Evolutionary conservation across 1,140 invertebrate genomes (phyloP).

Genomic region (Drosophila lacteicornis): DNA sequence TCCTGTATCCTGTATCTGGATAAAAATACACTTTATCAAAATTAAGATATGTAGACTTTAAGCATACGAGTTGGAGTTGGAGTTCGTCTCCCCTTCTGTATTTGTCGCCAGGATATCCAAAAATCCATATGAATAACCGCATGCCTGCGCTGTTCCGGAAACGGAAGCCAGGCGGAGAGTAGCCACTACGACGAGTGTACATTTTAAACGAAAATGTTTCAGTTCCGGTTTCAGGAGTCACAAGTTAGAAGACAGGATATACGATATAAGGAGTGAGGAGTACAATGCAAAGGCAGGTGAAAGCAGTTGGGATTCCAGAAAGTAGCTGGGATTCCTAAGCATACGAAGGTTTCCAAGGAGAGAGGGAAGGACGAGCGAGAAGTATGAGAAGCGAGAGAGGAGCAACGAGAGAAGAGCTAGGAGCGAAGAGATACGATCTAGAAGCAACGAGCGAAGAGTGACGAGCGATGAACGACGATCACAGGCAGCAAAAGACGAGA

Average conservation of each 20-base stretch:
- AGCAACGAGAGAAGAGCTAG: no score
- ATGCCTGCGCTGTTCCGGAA: neutral
- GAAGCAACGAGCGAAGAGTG: no score
- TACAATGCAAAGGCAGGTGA: neutral
- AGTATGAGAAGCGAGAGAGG: neutral
- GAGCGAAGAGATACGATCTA: no score
- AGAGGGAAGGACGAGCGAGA: neutral
- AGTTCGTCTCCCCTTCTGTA: neutral
- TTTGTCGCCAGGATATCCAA: neutral
- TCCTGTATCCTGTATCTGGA: neutral
- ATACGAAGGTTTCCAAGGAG: constrained; percentile 1
- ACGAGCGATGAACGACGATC: neutral
- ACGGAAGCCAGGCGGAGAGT: neutral
- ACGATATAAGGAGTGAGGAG: neutral
- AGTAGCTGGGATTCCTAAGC: neutral
- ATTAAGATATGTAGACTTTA: constrained; percentile 7
- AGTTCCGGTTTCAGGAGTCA: constrained; percentile 69
- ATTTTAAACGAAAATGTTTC: constrained; percentile 43
- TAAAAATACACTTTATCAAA: neutral
- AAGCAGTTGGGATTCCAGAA: neutral
- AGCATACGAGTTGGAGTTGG: neutral
- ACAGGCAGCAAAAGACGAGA: neutral
- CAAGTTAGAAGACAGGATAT: constrained; percentile 10
- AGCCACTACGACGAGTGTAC: neutral
- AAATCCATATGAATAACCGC: neutral